Conservation (phyloP, 2,797 vertebrate species). For the Ceryle rudis region DNA sequence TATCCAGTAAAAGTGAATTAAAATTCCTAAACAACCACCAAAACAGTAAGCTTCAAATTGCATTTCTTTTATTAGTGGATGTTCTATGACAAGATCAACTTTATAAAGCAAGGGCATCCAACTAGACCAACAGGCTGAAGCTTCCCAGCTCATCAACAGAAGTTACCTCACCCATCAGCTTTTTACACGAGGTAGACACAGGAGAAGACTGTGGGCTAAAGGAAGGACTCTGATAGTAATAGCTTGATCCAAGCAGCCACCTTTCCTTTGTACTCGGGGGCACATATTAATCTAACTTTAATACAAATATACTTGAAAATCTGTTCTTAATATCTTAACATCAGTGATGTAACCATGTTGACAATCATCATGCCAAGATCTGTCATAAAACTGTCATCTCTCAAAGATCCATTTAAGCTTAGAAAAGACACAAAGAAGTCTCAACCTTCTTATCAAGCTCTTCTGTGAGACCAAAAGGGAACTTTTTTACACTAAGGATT, state of each 20-base stretch:
- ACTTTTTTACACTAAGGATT: neutral
- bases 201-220: neutral
- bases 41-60: neutral
- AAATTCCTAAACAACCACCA: conserved; percentile 30
- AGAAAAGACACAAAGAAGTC: neutral
- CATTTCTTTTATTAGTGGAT: neutral
- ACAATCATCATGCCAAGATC: neutral
- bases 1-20: neutral
- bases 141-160: neutral
- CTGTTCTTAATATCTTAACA: neutral
- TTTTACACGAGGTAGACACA: neutral
- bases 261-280: neutral
- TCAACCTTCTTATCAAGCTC: neutral
- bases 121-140: neutral
- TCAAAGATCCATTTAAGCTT: neutral
- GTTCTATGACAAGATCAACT: neutral
- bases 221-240: neutral
- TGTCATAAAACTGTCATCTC: neutral
- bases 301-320: neutral
- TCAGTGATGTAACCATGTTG: neutral
- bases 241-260: neutral
- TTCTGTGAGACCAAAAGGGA: neutral
- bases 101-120: neutral
- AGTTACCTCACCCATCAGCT: neutral
- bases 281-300: neutral